A percentile compares a stretch with the other conserved stretches of the same genome.
phyloP scores from a whole-genome alignment of 2,888 invertebrate genomes.

The Tipula helvola region DNA sequence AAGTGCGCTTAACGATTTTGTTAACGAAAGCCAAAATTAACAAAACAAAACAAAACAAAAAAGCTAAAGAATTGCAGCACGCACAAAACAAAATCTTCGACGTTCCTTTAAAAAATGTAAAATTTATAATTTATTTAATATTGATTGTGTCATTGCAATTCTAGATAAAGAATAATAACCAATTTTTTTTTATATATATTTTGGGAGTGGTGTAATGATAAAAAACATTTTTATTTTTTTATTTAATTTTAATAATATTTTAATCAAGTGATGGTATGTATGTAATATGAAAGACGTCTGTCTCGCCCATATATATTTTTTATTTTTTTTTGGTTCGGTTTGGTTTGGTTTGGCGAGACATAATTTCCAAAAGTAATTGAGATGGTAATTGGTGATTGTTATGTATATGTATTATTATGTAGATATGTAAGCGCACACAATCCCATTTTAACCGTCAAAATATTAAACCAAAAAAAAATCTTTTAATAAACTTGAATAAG shows the following conservation, averaged over 20 bases:
- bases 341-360: not conserved
- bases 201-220: not conserved
- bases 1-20: not conserved
- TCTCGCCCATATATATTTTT: not conserved
- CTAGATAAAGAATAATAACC: not conserved
- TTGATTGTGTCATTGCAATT: slow-evolving; percentile 4
- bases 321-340: not conserved
- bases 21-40: not conserved
- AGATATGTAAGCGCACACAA: not conserved
- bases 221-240: not conserved
- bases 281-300: not conserved
- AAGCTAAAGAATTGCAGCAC: not conserved
- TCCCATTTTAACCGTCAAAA: not conserved
- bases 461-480: not conserved
- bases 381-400: not conserved
- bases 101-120: not conserved
- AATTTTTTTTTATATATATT: not conserved
- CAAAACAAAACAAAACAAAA: not conserved
- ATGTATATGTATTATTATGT: not conserved
- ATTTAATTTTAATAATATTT: not conserved
- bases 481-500: not conserved
- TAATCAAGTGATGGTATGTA: not conserved
- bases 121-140: not conserved
- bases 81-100: not conserved
- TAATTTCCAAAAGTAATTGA: not conserved